Conservation (phyloP, 1,140 invertebrate species). For the Lamellibrachia luymesi region DNA sequence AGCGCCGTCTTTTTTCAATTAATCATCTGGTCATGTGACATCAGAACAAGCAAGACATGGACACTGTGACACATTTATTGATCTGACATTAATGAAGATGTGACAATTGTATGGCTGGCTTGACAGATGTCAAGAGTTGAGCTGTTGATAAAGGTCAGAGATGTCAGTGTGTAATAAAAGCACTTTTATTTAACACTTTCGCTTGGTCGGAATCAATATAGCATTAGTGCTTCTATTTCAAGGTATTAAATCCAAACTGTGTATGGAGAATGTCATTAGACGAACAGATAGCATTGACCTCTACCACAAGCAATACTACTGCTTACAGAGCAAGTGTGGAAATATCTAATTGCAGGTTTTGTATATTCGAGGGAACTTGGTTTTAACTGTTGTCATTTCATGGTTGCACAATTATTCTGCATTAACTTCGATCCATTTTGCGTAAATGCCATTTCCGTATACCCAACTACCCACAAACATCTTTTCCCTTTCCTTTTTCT, state of each 20-base stretch:
- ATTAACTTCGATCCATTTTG: background rate
- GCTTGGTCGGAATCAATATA: background rate
- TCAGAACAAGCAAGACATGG: background rate
- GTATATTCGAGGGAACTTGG: background rate
- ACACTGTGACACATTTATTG: conserved; percentile 7
- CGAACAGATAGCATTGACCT: background rate
- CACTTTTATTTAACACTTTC: background rate
- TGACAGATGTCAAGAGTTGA: background rate
- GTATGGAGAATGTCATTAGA: background rate
- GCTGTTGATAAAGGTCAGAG: background rate
- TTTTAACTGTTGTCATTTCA: background rate
- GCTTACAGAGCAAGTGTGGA: background rate
- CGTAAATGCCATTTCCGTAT: no score
- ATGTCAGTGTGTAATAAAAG: background rate
- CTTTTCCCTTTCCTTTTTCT: background rate
- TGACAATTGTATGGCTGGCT: background rate
- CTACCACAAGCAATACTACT: background rate
- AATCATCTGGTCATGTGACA: background rate
- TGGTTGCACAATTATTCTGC: background rate
- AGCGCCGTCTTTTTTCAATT: background rate
- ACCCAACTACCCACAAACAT: background rate
- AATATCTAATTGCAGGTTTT: no score
- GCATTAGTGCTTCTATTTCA: background rate
- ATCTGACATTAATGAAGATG: conserved; percentile 9
- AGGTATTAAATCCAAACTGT: background rate